These are phyloP conservation scores for Nothocercus nigrocapillus DNA, from an alignment of 2,113 vertebrate genomes.

Conservation along the genomic window DNA sequence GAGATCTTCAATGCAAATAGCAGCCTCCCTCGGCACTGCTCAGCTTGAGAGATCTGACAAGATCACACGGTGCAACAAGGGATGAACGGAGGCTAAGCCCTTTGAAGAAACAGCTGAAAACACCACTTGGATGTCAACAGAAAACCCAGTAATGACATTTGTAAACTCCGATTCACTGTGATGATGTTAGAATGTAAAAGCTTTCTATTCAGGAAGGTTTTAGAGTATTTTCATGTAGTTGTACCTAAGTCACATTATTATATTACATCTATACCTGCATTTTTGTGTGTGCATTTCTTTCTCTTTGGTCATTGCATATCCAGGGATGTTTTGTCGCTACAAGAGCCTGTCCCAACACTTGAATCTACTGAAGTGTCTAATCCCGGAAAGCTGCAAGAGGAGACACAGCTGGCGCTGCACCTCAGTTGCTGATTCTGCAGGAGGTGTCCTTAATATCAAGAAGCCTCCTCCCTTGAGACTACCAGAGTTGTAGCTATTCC, in stretches of 20 bases:
- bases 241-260: background rate
- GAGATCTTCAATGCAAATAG: background rate
- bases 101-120: background rate
- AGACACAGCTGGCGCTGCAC: background rate
- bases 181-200: background rate
- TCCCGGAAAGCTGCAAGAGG: background rate
- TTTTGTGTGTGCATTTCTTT: accelerated
- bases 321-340: accelerated
- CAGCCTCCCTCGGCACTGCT: background rate
- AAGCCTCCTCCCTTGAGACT: background rate
- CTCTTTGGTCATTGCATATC: background rate
- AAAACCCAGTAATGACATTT: background rate
- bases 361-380: background rate
- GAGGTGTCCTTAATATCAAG: background rate
- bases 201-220: background rate
- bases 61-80: background rate
- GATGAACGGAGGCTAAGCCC: background rate
- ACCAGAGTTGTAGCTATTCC: accelerated
- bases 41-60: background rate
- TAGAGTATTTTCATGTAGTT: background rate
- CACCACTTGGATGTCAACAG: background rate
- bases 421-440: background rate
- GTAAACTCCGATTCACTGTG: background rate
- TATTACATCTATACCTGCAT: background rate
- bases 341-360: background rate